Percentiles rank a stretch among this genome's conserved stretches.
Evolutionary conservation across 2,888 invertebrate species (phyloP).

Genomic region (Cheilosia vulpina): DNA sequence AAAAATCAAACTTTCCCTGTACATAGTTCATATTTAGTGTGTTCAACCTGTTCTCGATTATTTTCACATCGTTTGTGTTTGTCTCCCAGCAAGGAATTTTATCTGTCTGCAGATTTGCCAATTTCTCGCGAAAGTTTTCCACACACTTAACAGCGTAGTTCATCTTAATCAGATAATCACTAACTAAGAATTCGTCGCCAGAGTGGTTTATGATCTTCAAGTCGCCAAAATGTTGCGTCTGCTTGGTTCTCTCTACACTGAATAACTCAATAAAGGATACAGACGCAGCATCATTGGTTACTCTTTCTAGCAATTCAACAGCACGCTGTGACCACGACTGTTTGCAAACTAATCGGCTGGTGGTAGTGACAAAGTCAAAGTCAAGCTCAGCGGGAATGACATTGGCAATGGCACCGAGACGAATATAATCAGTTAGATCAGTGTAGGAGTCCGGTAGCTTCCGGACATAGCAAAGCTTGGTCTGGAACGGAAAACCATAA

Average conservation of each 20-base stretch:
- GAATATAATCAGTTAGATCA: constrained; percentile 64
- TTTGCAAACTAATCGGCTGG: constrained; percentile 68
- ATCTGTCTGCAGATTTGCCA: constrained; percentile 60
- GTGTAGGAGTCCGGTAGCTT: constrained; percentile 66
- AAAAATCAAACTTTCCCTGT: constrained; percentile 37
- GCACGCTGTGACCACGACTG: constrained; percentile 76
- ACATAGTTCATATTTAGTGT: constrained; percentile 41
- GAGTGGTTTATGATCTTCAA: constrained; percentile 76
- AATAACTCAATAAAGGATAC: constrained; percentile 76
- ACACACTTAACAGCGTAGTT: constrained; percentile 36
- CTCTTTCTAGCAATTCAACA: constrained; percentile 76
- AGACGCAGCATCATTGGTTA: constrained; percentile 76
- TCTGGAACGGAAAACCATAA: constrained; percentile 78
- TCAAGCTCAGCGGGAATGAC: constrained; percentile 77
- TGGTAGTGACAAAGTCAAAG: constrained; percentile 76
- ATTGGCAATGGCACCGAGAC: constrained; percentile 74
- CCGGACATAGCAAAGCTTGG: constrained; percentile 73
- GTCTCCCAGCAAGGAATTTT: constrained; percentile 76
- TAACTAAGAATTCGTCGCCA: constrained; percentile 73
- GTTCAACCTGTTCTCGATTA: constrained; percentile 68
- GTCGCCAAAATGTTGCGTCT: constrained; percentile 76
- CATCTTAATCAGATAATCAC: constrained; percentile 74
- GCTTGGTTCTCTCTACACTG: neutral
- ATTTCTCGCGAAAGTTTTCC: constrained; percentile 48
- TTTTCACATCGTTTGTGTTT: constrained; percentile 75